Evolutionary conservation across 2,888 invertebrate genomes (phyloP).

Genomic region (Torymus texanus): DNA sequence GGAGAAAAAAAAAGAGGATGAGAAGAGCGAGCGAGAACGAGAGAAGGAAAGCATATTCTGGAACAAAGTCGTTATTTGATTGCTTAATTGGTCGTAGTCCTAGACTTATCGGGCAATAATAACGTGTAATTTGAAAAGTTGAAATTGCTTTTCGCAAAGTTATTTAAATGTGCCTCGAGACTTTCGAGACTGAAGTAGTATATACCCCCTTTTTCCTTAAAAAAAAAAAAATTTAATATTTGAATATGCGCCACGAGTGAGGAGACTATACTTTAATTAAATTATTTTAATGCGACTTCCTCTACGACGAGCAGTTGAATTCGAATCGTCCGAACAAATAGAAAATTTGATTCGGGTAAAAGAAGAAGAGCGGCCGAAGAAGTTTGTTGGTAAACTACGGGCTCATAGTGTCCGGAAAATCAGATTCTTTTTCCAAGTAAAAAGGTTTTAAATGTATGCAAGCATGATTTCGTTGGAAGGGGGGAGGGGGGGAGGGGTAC

Average conservation of each 20-base stretch:
- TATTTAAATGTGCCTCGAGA: constrained; percentile 16
- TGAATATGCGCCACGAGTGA: too few relatives aligned
- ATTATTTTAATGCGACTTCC: too few relatives aligned
- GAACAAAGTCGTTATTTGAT: constrained; percentile 18
- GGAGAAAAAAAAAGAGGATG: neutral
- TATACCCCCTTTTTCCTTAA: too few relatives aligned
- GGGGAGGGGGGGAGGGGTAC: too few relatives aligned
- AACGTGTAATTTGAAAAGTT: constrained; percentile 47
- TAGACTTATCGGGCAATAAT: constrained; percentile 26
- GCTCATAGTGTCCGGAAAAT: too few relatives aligned
- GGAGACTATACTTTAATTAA: too few relatives aligned
- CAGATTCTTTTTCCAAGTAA: neutral
- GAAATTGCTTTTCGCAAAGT: constrained; percentile 28
- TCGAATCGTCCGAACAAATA: too few relatives aligned
- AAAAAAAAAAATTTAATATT: too few relatives aligned
- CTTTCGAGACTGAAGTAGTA: neutral
- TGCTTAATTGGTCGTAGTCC: constrained; percentile 35
- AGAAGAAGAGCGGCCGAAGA: too few relatives aligned
- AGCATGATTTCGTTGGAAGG: neutral
- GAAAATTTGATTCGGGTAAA: too few relatives aligned
- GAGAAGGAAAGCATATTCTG: neutral
- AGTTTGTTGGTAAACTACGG: too few relatives aligned
- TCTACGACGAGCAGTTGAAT: too few relatives aligned
- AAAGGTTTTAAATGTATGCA: neutral
- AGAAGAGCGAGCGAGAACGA: neutral